Evolutionary conservation across 2,113 vertebrate genomes (phyloP).

Genomic region (Ciconia boyciana): DNA sequence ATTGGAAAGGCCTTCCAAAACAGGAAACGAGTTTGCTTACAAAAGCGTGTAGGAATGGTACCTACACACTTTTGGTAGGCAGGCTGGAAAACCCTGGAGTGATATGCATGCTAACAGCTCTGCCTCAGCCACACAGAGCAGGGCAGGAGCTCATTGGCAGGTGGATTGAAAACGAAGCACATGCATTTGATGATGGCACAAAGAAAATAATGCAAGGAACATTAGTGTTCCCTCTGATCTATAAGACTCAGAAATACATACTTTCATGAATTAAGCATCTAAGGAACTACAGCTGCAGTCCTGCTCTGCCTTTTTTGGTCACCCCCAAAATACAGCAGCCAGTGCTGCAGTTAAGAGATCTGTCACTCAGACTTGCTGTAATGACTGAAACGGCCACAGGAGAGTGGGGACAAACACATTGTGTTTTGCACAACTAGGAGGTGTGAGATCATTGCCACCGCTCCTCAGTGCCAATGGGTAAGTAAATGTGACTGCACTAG

Average conservation of each 20-base stretch:
- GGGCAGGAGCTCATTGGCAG: background rate
- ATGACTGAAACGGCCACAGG: background rate
- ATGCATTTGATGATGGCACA: background rate
- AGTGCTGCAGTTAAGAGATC: background rate
- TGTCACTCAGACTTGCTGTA: background rate
- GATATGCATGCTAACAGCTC: background rate
- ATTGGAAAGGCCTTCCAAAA: background rate
- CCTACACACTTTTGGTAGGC: accelerated
- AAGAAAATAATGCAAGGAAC: background rate
- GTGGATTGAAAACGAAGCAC: background rate
- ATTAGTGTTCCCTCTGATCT: background rate
- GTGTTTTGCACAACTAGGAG: background rate
- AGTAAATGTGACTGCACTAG: background rate
- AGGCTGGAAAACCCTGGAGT: background rate
- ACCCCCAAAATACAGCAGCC: background rate
- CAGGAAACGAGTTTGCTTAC: background rate
- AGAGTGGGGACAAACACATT: background rate
- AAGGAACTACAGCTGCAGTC: background rate
- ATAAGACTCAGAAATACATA: background rate
- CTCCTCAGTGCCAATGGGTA: background rate
- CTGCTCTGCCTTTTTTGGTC: background rate
- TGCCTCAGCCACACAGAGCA: background rate
- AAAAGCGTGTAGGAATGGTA: background rate
- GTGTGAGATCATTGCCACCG: background rate
- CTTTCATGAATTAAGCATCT: background rate